phyloP scores from a whole-genome alignment of 2,888 invertebrate species.

The Zygogramma bicolorata region DNA sequence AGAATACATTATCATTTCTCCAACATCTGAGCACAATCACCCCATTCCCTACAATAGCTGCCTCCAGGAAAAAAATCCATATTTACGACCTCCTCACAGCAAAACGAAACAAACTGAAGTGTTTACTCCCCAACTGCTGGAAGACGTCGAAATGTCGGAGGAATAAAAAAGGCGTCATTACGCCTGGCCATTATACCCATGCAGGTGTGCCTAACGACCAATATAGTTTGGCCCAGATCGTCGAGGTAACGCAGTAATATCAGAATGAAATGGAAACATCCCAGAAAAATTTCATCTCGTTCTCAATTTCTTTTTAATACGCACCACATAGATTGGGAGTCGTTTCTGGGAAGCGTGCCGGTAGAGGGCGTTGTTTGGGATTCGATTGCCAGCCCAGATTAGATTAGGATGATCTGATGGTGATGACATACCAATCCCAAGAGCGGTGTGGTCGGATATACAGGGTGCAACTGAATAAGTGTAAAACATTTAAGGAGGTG shows the following conservation, averaged over 20 bases:
- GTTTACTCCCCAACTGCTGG: constrained; percentile 1
- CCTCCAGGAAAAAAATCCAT: neutral
- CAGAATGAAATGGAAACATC: constrained; percentile 32
- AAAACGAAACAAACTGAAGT: neutral
- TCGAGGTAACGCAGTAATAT: constrained; percentile 33
- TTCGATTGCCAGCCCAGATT: neutral
- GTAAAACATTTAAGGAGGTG: too few relatives aligned
- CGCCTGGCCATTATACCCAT: constrained; percentile 27
- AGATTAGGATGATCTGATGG: neutral
- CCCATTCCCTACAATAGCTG: neutral
- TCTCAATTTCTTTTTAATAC: constrained; percentile 30
- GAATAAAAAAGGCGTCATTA: constrained; percentile 27
- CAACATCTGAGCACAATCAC: too few relatives aligned
- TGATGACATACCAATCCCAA: neutral
- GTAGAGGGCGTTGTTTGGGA: neutral
- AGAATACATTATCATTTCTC: too few relatives aligned
- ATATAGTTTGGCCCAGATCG: constrained; percentile 32
- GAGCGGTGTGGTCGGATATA: too few relatives aligned
- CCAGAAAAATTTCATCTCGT: constrained; percentile 27
- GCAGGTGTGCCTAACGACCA: constrained; percentile 41
- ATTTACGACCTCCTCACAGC: neutral
- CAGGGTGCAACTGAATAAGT: too few relatives aligned
- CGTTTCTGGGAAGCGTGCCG: neutral
- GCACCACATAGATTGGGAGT: constrained; percentile 4
- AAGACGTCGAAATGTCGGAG: constrained; percentile 22